phyloP scores from a whole-genome alignment of 2,113 vertebrate genomes.

The Microcebus ravelobensis region DNA sequence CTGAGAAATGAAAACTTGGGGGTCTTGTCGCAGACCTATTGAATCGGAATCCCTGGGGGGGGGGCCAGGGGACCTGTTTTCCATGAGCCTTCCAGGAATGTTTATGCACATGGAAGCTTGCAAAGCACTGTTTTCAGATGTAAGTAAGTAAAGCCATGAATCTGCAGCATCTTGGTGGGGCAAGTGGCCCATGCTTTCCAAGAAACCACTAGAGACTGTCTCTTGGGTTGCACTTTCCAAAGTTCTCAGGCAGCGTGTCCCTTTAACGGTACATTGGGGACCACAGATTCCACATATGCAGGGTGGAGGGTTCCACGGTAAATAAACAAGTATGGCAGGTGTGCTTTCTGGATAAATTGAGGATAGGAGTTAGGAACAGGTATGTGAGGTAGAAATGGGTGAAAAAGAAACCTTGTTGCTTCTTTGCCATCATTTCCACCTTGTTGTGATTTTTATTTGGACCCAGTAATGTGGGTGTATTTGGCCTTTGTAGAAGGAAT shows the following conservation, averaged over 20 bases:
- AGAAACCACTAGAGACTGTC: neutral
- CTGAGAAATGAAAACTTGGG: neutral
- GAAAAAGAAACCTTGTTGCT: neutral
- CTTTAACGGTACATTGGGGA: fast-evolving
- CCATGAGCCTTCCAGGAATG: neutral
- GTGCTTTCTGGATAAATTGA: neutral
- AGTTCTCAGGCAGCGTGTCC: neutral
- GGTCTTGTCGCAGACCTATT: neutral
- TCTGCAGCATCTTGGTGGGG: neutral
- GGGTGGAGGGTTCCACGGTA: neutral
- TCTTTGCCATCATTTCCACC: neutral
- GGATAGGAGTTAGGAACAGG: neutral
- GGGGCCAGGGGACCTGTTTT: neutral
- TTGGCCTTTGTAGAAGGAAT: neutral
- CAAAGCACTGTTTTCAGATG: neutral
- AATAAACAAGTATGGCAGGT: neutral
- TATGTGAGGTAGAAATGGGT: neutral
- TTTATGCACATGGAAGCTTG: fast-evolving
- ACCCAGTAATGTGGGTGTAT: neutral
- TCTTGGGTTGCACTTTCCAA: neutral
- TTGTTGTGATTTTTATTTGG: neutral
- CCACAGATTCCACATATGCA: neutral
- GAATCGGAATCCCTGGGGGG: neutral
- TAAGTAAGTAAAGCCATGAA: neutral
- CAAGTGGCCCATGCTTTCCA: neutral